Percentiles rank a stretch among this genome's conserved stretches.
phyloP scores from a whole-genome alignment of 2,888 invertebrate genomes.

The Cerceris rybyensis region DNA sequence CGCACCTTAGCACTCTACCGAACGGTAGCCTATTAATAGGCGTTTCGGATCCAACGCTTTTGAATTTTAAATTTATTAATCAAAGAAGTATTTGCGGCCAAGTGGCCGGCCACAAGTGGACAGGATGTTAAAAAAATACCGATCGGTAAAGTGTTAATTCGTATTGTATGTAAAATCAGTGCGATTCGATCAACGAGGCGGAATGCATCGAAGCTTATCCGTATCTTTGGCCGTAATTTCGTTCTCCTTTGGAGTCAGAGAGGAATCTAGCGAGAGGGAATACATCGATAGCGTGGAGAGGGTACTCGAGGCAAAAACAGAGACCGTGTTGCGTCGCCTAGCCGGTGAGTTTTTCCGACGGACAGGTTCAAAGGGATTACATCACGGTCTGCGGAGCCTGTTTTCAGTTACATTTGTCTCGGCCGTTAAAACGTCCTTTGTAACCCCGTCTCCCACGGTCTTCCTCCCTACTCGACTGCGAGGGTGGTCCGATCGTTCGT shows the following conservation, averaged over 20 bases:
- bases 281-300: background rate
- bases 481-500: too few relatives aligned
- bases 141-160: too few relatives aligned
- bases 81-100: too few relatives aligned
- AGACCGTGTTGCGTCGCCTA: background rate
- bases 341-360: background rate
- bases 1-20: too few relatives aligned
- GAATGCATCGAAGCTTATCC: background rate
- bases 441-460: background rate
- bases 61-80: too few relatives aligned
- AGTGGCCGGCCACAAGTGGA: too few relatives aligned
- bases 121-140: too few relatives aligned
- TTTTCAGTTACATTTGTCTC: constrained; percentile 22
- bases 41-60: too few relatives aligned
- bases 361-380: constrained; percentile 48
- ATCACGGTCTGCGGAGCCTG: constrained; percentile 39
- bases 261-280: background rate
- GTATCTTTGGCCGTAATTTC: constrained; percentile 29
- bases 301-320: background rate
- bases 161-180: too few relatives aligned
- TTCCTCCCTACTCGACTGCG: too few relatives aligned
- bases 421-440: background rate
- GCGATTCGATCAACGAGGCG: too few relatives aligned
- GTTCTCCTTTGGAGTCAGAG: constrained; percentile 28
- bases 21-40: too few relatives aligned